Base-by-base conservation (phyloP, 1,140 invertebrate genomes). In the Habropoda laboriosa region DNA sequence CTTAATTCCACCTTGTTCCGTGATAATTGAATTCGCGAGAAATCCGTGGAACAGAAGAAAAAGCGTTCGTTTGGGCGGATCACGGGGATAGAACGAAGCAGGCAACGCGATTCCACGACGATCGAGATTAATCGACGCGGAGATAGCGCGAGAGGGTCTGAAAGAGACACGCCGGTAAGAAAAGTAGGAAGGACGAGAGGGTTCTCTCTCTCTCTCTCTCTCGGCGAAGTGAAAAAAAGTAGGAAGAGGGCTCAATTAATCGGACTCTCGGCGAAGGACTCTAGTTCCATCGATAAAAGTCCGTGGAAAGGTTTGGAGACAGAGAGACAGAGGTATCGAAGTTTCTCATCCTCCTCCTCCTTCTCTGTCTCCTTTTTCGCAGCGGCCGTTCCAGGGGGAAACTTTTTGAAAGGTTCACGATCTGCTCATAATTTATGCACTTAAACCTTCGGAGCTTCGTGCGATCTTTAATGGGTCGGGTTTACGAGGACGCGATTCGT, bases 391-490 rank as follows among this genome's bases (percentile, higher is more conserved):
- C 64, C n/a, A n/a, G n/a, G n/a, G 42, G 55, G 30, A 74, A 87
- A 86, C 75, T 88, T 84, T 82, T 73, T 63, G 61, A 79, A 80
- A 88, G 87, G 89, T 91, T 87, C 80, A 63, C 79, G 77, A 87
- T 83, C 80, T 83, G 87, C 85, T 89, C 88, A 91, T 91, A 91
- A 92, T 91, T 91, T 90, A 91, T 91, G 86, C 86, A 89, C 87
- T 90, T 87, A 82, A 77, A 81, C 55, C 77, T 73, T 51, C 45
- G 64, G 40, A 40, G 68, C 72, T 57, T 18, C 45, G 49, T 30
- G 61, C 51, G n/a, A 75, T 67, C 67, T 61, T 80, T 80, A 80
- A 75, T 75, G 72, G 72, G 42, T 18, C 32, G 78, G 67, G 67
- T 78, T 78, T 71, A 71, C 32, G 16, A 32, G 32, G 35, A 38